Evolutionary conservation across 2,797 vertebrate genomes (phyloP).

Genomic region (Crocidura indochinensis): DNA sequence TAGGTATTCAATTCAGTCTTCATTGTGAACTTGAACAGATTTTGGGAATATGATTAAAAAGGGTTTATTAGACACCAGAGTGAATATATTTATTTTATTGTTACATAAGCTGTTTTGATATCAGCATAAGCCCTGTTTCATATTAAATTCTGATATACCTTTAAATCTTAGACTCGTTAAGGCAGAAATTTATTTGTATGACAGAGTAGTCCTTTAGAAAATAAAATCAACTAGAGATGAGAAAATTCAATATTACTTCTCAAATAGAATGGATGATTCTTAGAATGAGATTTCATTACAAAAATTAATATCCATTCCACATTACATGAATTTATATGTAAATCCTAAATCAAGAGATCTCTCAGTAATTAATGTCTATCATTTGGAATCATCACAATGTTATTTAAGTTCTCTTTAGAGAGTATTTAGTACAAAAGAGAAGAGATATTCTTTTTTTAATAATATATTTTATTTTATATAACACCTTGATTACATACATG

Average conservation of each 20-base stretch:
- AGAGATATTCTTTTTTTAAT: neutral
- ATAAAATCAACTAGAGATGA: neutral
- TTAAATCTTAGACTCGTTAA: constrained; percentile 2
- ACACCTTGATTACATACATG: no score
- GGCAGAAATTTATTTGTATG: neutral
- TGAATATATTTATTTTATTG: constrained; percentile 7
- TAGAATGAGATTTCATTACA: neutral
- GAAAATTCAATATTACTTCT: neutral
- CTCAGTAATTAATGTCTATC: neutral
- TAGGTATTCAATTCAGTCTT: neutral
- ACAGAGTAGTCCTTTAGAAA: neutral
- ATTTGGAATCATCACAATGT: rapidly evolving
- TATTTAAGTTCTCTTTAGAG: neutral
- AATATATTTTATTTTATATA: no score
- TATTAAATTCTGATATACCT: constrained; percentile 33
- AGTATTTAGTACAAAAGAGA: neutral
- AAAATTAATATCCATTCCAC: neutral
- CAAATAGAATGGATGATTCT: neutral
- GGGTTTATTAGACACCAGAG: constrained; percentile 4
- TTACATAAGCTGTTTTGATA: neutral
- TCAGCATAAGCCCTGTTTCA: neutral
- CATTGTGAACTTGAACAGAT: neutral
- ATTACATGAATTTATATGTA: neutral
- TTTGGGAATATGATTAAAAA: neutral
- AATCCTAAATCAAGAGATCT: constrained; percentile 39